Percentiles rank a stretch among this genome's conserved stretches.
Evolutionary conservation across 2,113 vertebrate genomes (phyloP).

Genomic region (Pungitius pungitius): DNA sequence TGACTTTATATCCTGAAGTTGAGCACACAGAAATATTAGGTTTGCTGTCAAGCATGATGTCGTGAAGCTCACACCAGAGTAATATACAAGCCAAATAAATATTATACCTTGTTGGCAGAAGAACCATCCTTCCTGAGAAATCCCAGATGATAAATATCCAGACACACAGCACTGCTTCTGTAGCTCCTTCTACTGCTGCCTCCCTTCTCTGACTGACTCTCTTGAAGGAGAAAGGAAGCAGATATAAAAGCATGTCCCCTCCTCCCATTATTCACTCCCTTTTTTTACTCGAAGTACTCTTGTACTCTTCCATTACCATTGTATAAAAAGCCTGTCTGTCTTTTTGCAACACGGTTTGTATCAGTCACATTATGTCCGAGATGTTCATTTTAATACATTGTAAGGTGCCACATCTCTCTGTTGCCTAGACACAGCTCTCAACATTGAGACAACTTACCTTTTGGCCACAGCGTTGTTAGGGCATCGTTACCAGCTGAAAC

Average conservation of each 20-base stretch:
- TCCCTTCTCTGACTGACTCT: background rate
- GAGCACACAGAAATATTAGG: background rate
- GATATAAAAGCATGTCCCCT: constrained; percentile 10
- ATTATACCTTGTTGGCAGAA: constrained; percentile 39
- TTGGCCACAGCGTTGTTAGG: no score
- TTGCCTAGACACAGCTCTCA: background rate
- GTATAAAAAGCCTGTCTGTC: background rate
- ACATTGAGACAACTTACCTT: background rate
- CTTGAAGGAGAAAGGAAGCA: constrained; percentile 2
- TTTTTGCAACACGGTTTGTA: background rate
- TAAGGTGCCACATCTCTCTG: background rate
- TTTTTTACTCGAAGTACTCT: no score
- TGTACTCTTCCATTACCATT: background rate
- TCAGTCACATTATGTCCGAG: background rate
- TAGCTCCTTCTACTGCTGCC: background rate
- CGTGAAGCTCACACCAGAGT: background rate
- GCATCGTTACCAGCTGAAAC: no score
- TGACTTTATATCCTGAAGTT: background rate
- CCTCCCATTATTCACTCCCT: background rate
- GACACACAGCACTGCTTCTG: background rate
- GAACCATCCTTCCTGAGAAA: background rate
- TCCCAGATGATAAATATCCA: constrained; percentile 1
- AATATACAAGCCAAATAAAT: background rate
- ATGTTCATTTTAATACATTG: background rate
- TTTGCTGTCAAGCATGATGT: background rate